phyloP scores from a whole-genome alignment of 2,113 vertebrate species.

The Apeltes quadracus region DNA sequence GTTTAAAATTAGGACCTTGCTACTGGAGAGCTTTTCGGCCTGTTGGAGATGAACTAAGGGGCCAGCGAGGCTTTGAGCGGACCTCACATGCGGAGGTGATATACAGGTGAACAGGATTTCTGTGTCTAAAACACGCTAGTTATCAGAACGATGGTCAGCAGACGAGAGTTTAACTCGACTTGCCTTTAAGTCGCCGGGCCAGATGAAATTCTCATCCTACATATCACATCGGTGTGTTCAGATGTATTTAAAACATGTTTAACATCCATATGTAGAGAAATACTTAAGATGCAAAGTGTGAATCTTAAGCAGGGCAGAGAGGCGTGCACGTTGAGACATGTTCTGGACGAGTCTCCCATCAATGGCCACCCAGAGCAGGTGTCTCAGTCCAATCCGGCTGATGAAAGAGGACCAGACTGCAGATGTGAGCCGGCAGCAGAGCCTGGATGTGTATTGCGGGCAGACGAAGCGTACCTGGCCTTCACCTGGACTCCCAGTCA shows the following conservation, averaged over 20 bases:
- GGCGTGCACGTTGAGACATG: slow-evolving; percentile 3
- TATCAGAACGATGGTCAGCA: background rate
- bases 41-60: too few relatives aligned
- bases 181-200: background rate
- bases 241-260: too few relatives aligned
- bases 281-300: background rate
- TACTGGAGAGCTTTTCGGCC: too few relatives aligned
- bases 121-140: background rate
- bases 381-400: background rate
- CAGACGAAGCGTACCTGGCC: slow-evolving; percentile 71
- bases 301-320: background rate
- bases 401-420: background rate
- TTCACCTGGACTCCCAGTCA: slow-evolving; percentile 52
- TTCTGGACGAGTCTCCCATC: background rate
- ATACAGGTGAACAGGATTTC: background rate
- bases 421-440: background rate
- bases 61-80: background rate
- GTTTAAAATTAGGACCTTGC: background rate
- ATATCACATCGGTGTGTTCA: background rate
- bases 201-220: background rate
- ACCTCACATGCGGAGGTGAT: background rate
- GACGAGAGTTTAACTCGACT: background rate
- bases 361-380: background rate
- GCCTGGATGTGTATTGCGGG: slow-evolving; percentile 69
- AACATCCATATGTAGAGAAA: background rate